A percentile compares a stretch with the other conserved stretches of the same genome.
Conservation (phyloP, 2,888 invertebrate species). For the Pammene aurita region DNA sequence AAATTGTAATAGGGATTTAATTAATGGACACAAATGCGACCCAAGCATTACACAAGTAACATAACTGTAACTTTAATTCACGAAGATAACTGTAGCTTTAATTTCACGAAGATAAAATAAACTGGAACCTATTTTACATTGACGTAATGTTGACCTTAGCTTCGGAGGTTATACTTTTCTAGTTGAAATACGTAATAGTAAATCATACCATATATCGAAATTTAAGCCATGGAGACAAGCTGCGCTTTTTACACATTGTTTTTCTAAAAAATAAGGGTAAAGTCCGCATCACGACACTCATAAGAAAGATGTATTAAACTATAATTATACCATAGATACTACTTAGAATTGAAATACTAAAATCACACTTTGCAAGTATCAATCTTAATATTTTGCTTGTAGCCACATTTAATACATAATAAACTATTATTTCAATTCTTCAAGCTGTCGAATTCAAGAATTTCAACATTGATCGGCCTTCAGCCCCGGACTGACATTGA, state of each 20-base stretch:
- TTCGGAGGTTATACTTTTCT: slow-evolving; percentile 13
- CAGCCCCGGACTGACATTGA: neutral
- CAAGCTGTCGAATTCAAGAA: neutral
- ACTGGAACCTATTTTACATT: neutral
- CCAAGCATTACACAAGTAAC: too few species aligned
- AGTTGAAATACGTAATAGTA: slow-evolving; percentile 1
- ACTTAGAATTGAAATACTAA: neutral
- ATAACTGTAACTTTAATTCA: too few species aligned
- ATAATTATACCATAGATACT: neutral
- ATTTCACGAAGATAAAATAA: neutral
- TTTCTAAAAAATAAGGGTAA: slow-evolving; percentile 57
- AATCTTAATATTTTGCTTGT: neutral
- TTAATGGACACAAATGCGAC: too few species aligned
- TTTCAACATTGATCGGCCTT: neutral
- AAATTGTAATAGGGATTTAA: too few species aligned
- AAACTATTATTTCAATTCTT: slow-evolving; percentile 1
- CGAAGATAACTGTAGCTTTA: neutral
- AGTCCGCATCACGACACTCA: slow-evolving; percentile 56
- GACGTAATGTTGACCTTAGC: slow-evolving; percentile 27
- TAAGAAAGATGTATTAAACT: slow-evolving; percentile 41
- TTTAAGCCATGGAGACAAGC: slow-evolving; percentile 60
- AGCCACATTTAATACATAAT: slow-evolving; percentile 2
- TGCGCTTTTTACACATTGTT: slow-evolving; percentile 55
- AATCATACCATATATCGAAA: slow-evolving; percentile 67
- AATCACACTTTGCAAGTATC: neutral